Base-by-base conservation (phyloP, 2,888 invertebrate genomes). In the Ypsolopha sequella region DNA sequence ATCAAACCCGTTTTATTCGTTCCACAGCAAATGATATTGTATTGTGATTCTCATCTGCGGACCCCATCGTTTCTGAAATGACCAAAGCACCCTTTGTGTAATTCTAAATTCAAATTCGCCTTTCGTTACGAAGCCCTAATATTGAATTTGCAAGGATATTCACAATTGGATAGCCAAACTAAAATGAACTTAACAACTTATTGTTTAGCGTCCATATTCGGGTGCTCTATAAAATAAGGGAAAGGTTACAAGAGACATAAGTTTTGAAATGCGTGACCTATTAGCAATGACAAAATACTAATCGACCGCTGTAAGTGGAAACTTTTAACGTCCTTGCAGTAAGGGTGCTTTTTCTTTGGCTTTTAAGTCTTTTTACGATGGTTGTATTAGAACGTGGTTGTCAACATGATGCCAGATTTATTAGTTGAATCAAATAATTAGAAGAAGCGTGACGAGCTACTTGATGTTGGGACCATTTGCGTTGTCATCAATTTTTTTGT, bases 331-430 rank as follows among this genome's bases (percentile, higher is more conserved):
- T 2, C 24, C 24, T 24, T 24, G 24, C 24, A 2, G 24, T 24
- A 24, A 4, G 4, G 24, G 24, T 24, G 24, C 24, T 24, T 24
- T 24, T 24, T 2, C 24, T 24, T 24, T 24, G 24, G 24, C 24
- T 24, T 3, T 24, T 24, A 24, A 4, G 24, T 24, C 24, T 24
- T 24, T 24, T 24, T 24, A 24, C 24, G 24, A 24, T 2, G 4
- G 24, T 24, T 24, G 24, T 24, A 24, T 24, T 24, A 4, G 24
- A 24, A 24, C 62, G 65, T 77, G 81, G 74, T 72, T 81, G 81
- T 80, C 79, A 79, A 60, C 72, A 62, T 76, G 77, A 80, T 74
- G 60, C 56, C 60, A 68, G 73, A 80, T 81, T 80, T 82, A 82
- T 80, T 58, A 56, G 60, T 63, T 65, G 71, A 67, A 71, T 70